Base-by-base conservation (phyloP, 1,140 invertebrate species). In the Drosophila nikananu region DNA sequence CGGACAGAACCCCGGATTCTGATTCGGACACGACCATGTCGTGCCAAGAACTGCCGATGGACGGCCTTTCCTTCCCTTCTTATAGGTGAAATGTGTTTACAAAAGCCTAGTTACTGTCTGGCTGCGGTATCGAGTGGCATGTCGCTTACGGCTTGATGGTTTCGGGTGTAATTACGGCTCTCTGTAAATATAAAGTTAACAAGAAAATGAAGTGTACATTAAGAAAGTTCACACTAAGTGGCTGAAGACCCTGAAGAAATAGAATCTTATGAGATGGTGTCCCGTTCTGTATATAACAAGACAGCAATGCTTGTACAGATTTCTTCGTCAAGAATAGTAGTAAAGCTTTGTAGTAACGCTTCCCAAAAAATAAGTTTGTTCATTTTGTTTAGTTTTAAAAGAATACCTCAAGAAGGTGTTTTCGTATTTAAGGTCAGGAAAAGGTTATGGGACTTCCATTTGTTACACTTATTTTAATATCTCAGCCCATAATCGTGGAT, bases 1-100 rank as follows among this genome's bases (percentile, higher is more conserved):
- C 73, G 19, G 62, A 61, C 27, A 58, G 27, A 21, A 48, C 51
- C 19, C 66, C 46, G 15, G 65, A 52, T 19, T 80, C 49, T n/a
- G 78, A 65, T 37, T 51, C 46, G 60, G 39, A 46, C 32, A 61
- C 67, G 46, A 57, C 68, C 83, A 86, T 82, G 64, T 79, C 83
- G 64, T 48, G 48, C 42, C 44, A 59, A 44, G 44, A 44, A 86
- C 83, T 86, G 68, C 21, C 57, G 60, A 12, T 25, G 15, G 19
- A 35, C 44, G 41, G 51, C 39, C 27, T 44, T 32, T 41, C 17
- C 21, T 30, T 46, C 10, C 46, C 48, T 61, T 78, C 67, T 48
- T 51, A 23, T 10, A 55, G 37, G 39, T 21, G 15, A 62, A 48
- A 19, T 39, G 7, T 75, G 48, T 76, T 57, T 61, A 76, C 48